A percentile compares a stretch with the other conserved stretches of the same genome.
Evolutionary conservation across 1,140 invertebrate species (phyloP).

Genomic region (Anthonomus grandis): DNA sequence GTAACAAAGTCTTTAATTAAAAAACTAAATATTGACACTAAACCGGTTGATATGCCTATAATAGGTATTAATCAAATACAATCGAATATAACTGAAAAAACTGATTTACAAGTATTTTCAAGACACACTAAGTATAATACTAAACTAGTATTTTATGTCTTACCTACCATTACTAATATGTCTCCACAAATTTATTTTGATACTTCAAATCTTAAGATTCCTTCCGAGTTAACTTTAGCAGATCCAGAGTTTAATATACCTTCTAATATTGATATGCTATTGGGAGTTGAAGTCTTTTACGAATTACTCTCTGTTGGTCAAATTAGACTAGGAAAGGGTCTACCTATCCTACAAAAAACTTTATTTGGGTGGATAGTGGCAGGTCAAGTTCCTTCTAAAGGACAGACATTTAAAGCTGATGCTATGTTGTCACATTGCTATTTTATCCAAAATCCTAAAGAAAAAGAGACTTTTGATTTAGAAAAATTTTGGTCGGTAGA

Average conservation of each 20-base stretch:
- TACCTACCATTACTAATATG: background rate
- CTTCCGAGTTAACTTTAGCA: conserved; percentile 32
- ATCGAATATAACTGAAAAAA: background rate
- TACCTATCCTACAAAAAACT: background rate
- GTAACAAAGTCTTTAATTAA: background rate
- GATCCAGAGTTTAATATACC: conserved; percentile 34
- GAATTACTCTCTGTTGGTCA: background rate
- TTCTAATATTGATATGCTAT: conserved; percentile 33
- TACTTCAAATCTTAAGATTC: conserved; percentile 24
- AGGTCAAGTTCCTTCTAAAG: too few relatives aligned
- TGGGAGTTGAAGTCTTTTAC: conserved; percentile 34
- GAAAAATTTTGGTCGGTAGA: background rate
- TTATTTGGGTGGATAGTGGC: background rate
- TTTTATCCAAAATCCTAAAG: background rate
- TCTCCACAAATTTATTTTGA: background rate
- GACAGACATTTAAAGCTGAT: too few relatives aligned
- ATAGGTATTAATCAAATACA: background rate
- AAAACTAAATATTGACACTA: background rate
- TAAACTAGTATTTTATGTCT: background rate
- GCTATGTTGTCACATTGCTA: background rate
- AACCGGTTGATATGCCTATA: background rate
- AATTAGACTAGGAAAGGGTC: background rate
- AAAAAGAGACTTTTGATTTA: background rate
- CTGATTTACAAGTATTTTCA: background rate
- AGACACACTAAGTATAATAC: background rate